Percentiles rank a stretch among this genome's conserved stretches.
Evolutionary conservation across 1,140 invertebrate species (phyloP).

Genomic region (Gryllus bimaculatus): DNA sequence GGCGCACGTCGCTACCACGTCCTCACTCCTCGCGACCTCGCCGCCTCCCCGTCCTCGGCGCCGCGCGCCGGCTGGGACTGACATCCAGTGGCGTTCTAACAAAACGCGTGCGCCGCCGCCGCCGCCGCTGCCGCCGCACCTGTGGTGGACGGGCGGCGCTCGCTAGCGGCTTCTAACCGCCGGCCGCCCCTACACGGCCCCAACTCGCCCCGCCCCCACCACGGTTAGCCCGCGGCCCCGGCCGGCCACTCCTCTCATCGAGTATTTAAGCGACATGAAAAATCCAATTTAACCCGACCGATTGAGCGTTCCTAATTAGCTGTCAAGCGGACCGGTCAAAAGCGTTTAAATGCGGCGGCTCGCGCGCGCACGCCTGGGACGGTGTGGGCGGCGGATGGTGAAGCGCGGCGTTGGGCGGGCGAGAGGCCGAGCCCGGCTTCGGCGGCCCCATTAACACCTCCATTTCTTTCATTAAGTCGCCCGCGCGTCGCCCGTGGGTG

Average conservation of each 20-base stretch:
- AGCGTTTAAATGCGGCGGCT: neutral
- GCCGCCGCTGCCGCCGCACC: neutral
- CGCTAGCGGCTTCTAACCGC: too few species aligned
- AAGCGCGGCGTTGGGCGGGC: too few species aligned
- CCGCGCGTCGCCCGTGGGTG: too few species aligned
- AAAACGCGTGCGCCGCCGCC: neutral
- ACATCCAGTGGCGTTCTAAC: neutral
- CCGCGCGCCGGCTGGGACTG: too few species aligned
- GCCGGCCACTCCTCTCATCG: neutral
- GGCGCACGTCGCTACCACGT: too few species aligned
- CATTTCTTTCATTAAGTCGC: neutral
- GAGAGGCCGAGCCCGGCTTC: too few species aligned
- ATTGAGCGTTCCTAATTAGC: neutral
- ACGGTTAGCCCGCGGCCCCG: too few species aligned
- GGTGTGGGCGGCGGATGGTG: too few species aligned
- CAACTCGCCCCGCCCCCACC: too few species aligned
- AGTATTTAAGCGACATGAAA: neutral
- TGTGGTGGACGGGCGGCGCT: neutral
- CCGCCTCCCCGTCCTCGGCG: neutral
- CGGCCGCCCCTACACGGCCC: too few species aligned
- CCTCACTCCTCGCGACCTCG: too few species aligned
- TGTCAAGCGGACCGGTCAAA: neutral
- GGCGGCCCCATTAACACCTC: neutral
- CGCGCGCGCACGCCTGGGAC: too few species aligned
- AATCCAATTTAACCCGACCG: conserved; percentile 3